Percentiles rank a stretch among this genome's conserved stretches.
These are phyloP conservation scores for Falco concolor DNA, from an alignment of 2,797 vertebrate genomes.

Conservation along the genomic window DNA sequence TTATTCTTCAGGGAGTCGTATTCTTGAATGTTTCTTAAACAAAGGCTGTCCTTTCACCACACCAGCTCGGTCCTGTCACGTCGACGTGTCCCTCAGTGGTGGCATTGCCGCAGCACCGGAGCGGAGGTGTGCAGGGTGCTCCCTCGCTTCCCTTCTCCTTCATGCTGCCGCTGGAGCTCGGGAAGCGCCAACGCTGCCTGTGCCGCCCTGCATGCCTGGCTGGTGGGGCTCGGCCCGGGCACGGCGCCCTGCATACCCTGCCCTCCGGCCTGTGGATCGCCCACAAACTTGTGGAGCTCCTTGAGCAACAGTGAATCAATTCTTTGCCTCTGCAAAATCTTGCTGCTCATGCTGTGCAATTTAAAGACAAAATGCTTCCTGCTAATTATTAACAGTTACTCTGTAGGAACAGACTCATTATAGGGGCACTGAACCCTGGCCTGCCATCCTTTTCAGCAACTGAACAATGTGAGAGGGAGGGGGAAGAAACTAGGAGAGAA, in stretches of 20 bases:
- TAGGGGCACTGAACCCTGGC: slow-evolving; percentile 55
- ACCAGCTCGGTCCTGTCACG: fast-evolving
- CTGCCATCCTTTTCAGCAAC: slow-evolving; percentile 11
- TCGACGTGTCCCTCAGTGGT: fast-evolving
- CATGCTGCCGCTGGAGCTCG: neutral
- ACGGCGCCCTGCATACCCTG: fast-evolving
- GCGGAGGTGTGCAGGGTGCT: neutral
- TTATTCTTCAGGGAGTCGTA: neutral
- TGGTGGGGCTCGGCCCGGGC: fast-evolving
- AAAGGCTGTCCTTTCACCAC: neutral
- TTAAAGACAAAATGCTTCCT: slow-evolving; percentile 73
- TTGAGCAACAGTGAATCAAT: neutral
- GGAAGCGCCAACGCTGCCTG: fast-evolving
- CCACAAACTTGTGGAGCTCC: neutral
- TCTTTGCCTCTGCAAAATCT: slow-evolving; percentile 34
- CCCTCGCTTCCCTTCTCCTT: neutral
- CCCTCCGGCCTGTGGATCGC: neutral
- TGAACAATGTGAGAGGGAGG: slow-evolving; percentile 1
- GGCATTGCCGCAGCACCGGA: no score
- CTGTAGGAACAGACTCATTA: slow-evolving; percentile 42
- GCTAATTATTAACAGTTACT: slow-evolving; percentile 73
- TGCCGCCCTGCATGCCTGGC: fast-evolving
- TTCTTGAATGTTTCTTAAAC: neutral
- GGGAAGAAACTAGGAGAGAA: slow-evolving; percentile 7
- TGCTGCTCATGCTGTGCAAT: slow-evolving; percentile 64